A percentile compares a stretch with the other conserved stretches of the same genome.
Evolutionary conservation across 2,888 invertebrate species (phyloP).

Genomic region (Acleris cristana): DNA sequence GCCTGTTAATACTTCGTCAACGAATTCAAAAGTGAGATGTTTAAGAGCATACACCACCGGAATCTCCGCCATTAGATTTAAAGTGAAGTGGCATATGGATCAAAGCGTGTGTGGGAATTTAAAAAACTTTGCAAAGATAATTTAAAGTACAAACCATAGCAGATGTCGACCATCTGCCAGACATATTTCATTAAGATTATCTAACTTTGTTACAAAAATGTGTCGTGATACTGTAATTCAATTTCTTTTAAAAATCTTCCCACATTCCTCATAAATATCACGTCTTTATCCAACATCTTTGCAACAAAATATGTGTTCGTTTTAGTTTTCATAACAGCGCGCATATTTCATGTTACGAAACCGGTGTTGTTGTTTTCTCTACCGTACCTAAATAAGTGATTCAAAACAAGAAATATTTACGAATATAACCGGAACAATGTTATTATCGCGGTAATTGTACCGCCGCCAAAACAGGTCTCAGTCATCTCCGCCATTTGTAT

Average conservation of each 20-base stretch:
- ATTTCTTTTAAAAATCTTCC: conserved; percentile 3
- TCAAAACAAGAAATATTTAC: conserved; percentile 13
- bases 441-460: conserved; percentile 6
- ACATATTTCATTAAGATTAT: not conserved
- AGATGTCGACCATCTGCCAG: not conserved
- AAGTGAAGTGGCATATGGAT: no score
- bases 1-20: no score
- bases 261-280: conserved; percentile 14
- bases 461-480: not conserved
- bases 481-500: conserved; percentile 3
- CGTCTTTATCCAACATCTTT: conserved; percentile 4
- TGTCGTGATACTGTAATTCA: not conserved
- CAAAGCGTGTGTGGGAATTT: no score
- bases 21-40: no score
- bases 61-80: no score
- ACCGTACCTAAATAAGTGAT: conserved; percentile 7
- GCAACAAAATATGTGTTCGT: conserved; percentile 15
- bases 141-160: not conserved
- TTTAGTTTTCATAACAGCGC: conserved; percentile 28
- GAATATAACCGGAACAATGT: conserved; percentile 2
- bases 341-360: conserved; percentile 9
- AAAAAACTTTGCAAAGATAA: no score
- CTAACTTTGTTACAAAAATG: not conserved
- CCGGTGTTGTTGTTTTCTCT: conserved; percentile 22
- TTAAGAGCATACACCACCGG: no score